Conservation (phyloP, 2,797 vertebrate genomes). For the Iguana delicatissima region DNA sequence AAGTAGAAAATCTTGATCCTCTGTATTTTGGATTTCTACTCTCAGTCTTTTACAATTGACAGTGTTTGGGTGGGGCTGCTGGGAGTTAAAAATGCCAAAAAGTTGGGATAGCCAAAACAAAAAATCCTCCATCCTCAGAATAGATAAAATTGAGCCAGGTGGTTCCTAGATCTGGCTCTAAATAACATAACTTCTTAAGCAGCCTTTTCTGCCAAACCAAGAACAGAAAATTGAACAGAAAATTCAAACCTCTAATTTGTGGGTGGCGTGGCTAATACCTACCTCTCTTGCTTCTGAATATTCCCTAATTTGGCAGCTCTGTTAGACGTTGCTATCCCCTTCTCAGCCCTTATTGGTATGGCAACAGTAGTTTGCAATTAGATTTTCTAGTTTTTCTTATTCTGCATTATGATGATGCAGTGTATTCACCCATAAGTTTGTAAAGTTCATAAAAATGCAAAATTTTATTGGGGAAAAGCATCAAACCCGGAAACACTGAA, state of each 20-base stretch:
- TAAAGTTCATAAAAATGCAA: background rate
- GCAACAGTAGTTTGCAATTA: background rate
- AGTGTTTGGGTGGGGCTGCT: background rate
- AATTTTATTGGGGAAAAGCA: background rate
- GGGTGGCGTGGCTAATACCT: background rate
- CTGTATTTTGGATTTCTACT: background rate
- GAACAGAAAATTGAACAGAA: background rate
- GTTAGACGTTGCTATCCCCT: background rate
- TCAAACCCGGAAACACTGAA: background rate
- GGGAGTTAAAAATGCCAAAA: background rate
- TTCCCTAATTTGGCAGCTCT: background rate
- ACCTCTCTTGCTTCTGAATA: background rate
- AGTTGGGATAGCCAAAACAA: background rate
- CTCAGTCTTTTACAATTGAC: background rate
- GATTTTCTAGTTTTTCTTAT: background rate
- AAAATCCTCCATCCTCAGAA: too few species aligned
- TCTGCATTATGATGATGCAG: background rate
- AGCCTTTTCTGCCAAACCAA: background rate
- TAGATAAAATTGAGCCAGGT: background rate
- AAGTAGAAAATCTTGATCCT: background rate
- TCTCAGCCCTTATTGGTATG: background rate
- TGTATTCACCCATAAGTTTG: background rate
- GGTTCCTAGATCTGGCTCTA: background rate
- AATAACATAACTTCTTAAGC: background rate
- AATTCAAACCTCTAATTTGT: rapidly evolving